These are phyloP conservation scores for Nebria brevicollis DNA, from an alignment of 2,888 invertebrate genomes.

Conservation along the genomic window DNA sequence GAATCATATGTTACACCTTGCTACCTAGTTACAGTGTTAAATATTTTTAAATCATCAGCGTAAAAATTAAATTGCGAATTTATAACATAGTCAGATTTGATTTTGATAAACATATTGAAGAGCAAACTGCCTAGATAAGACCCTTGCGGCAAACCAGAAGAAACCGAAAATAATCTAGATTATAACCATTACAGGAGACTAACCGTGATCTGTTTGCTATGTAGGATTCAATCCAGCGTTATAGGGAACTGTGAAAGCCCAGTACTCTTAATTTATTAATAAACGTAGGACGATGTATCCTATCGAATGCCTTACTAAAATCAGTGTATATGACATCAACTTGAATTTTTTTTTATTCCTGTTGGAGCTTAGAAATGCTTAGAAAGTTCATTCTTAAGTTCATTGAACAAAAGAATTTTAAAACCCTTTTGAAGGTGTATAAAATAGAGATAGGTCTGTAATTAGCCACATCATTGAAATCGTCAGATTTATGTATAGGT, in stretches of 20 bases:
- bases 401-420: background rate
- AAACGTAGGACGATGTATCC: slow-evolving; percentile 48
- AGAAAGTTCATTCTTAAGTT: slow-evolving; percentile 11
- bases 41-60: too few relatives aligned
- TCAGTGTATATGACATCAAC: slow-evolving; percentile 49
- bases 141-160: slow-evolving; percentile 50
- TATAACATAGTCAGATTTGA: too few relatives aligned
- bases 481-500: too few relatives aligned
- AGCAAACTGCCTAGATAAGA: slow-evolving; percentile 48
- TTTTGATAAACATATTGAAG: slow-evolving; percentile 39
- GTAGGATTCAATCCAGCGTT: slow-evolving; percentile 48
- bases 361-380: slow-evolving; percentile 37
- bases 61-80: too few relatives aligned
- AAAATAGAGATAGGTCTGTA: slow-evolving; percentile 27
- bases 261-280: slow-evolving; percentile 43
- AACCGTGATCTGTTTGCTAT: slow-evolving; percentile 41
- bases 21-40: too few relatives aligned
- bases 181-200: slow-evolving; percentile 40
- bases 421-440: background rate
- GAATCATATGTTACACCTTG: too few relatives aligned
- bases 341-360: slow-evolving; percentile 31
- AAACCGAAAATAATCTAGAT: slow-evolving; percentile 37
- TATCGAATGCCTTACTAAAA: slow-evolving; percentile 51
- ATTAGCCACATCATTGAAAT: slow-evolving; percentile 19
- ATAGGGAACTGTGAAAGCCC: slow-evolving; percentile 46